Evolutionary conservation across 2,113 vertebrate species (phyloP).

Genomic region (Chloropsis cyanopogon): DNA sequence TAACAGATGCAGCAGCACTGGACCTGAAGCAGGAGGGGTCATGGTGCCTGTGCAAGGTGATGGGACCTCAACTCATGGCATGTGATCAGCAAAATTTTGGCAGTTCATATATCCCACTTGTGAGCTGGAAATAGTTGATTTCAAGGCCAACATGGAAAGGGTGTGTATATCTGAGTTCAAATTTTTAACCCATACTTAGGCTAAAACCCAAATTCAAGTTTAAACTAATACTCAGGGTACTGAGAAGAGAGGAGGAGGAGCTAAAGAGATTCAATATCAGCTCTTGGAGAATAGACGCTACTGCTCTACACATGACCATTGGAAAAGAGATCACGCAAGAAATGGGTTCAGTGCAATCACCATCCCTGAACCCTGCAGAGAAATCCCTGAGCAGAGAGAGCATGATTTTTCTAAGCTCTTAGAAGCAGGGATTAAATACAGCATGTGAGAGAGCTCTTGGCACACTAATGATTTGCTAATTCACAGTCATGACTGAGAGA

Average conservation of each 20-base stretch:
- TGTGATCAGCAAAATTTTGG: fast-evolving
- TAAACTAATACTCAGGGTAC: background rate
- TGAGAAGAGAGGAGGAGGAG: background rate
- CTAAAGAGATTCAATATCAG: background rate
- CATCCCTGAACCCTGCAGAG: background rate
- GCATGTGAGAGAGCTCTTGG: background rate
- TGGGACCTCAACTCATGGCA: fast-evolving
- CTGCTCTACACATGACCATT: background rate
- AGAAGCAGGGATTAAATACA: slow-evolving; percentile 7
- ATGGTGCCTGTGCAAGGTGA: fast-evolving
- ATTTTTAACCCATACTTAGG: background rate
- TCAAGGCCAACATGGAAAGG: background rate
- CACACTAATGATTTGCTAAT: background rate
- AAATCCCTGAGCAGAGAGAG: background rate
- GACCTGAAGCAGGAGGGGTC: background rate
- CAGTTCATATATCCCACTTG: background rate
- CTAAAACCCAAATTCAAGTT: background rate
- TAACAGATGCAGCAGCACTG: background rate
- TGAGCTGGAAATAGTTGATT: background rate
- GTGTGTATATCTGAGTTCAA: background rate
- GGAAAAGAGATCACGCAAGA: background rate
- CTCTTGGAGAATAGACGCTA: background rate
- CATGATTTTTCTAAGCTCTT: background rate
- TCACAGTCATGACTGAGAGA: background rate
- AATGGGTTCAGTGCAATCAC: background rate